Conservation (phyloP, 2,113 vertebrate species). For the Phaetusa simplex region DNA sequence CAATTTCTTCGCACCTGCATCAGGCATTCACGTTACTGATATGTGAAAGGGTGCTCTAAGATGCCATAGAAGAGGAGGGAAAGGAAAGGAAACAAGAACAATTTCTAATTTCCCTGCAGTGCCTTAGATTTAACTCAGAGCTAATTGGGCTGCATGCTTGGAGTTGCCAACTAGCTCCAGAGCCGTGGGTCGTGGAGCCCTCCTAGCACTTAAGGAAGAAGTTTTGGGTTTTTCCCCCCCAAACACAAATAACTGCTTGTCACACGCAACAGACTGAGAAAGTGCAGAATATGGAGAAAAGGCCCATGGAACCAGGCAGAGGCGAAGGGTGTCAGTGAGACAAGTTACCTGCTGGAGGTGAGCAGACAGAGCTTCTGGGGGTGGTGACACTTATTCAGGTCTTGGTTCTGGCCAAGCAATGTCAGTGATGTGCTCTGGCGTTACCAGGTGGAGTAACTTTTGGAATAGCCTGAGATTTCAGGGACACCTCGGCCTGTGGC, state of each 20-base stretch:
- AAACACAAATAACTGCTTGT: not conserved
- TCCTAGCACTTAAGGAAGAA: not conserved
- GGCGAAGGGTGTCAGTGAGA: not conserved
- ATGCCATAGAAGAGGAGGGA: not conserved
- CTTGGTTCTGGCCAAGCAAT: not conserved
- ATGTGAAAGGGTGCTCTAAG: not conserved
- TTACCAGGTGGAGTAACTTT: not conserved
- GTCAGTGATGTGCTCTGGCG: rapidly evolving
- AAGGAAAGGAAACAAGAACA: not conserved
- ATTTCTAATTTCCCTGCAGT: not conserved
- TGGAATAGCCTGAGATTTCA: not conserved
- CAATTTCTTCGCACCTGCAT: not conserved
- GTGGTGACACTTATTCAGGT: not conserved
- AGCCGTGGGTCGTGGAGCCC: rapidly evolving
- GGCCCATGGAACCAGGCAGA: rapidly evolving
- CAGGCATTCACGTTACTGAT: not conserved
- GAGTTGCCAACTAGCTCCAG: not conserved
- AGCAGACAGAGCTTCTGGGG: not conserved
- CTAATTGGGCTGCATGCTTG: not conserved
- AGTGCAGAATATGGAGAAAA: not conserved
- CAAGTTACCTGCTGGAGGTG: not conserved
- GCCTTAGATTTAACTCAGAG: not conserved
- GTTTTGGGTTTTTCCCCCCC: not conserved
- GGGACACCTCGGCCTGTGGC: rapidly evolving
- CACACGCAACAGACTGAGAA: not conserved